phyloP scores from a whole-genome alignment of 2,113 vertebrate genomes.

The Pterocles gutturalis region DNA sequence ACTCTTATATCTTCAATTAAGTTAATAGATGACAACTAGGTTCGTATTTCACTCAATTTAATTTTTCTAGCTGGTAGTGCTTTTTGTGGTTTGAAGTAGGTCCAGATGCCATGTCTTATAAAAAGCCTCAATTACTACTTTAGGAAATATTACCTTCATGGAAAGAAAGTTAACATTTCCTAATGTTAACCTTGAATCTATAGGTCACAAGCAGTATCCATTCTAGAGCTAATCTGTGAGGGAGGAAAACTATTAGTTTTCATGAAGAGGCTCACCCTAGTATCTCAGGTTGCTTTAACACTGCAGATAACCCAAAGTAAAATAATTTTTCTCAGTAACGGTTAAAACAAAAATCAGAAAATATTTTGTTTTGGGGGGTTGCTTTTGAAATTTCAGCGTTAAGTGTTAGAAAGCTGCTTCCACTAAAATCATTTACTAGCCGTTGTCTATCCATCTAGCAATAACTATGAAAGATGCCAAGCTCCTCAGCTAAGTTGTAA shows the following conservation, averaged over 20 bases:
- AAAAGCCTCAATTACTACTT: background rate
- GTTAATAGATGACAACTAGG: background rate
- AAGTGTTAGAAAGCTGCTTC: background rate
- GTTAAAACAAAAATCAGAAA: background rate
- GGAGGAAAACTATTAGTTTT: background rate
- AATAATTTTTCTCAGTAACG: background rate
- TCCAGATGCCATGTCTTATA: background rate
- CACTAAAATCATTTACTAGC: background rate
- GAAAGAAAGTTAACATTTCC: background rate
- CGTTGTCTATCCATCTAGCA: background rate
- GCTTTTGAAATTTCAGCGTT: background rate
- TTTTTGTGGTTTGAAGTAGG: background rate
- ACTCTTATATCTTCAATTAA: background rate
- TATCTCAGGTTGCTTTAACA: background rate
- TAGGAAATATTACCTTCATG: background rate
- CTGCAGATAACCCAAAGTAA: background rate
- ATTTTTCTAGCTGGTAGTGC: background rate
- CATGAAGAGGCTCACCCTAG: background rate
- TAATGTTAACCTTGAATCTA: background rate
- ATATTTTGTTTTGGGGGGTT: background rate
- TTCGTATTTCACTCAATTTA: background rate
- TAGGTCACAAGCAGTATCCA: background rate
- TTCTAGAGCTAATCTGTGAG: background rate
- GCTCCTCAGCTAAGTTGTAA: background rate
- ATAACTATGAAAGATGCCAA: background rate